Evolutionary conservation across 92 coral and sea anemone genomes (phyloP), one percentile per base, ranked within the genome.

Genomic region (Zoanthus sansibaricus): DNA sequence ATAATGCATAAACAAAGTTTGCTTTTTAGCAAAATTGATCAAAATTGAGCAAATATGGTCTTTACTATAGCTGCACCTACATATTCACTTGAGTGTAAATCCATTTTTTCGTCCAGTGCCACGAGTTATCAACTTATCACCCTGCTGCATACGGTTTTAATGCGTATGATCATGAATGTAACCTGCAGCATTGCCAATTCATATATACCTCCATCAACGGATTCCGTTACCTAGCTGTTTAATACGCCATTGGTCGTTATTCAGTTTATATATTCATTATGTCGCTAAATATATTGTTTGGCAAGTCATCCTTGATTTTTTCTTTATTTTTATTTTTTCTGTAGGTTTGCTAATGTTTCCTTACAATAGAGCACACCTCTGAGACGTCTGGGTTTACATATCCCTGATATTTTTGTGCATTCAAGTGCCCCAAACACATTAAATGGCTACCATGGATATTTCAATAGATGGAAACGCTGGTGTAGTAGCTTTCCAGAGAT

Each of bases 401-500:
- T 37, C 42, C 42, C 42, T 37, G 42, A 37, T 37, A 37, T 37
- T 37, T 0, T 37, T 37, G 42, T 68, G 17, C 82, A 77, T 15
- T 52, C 59, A 52, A 62, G 69, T 6, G 25, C 54, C 17, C 82
- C 1, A 77, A 10, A 10, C 25, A 77, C 82, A 11, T 20, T 77
- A 30, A 77, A 77, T 0, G 61, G 82, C 61, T 77, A 45, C 67
- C 69, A 77, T 77, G 82, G 82, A 48, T 42, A 49, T 49, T 77
- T 77, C 47, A 48, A 77, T 49, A 42, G 61, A 20, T 77, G 82
- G 82, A 47, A 77, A 77, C 61, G 45, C 6, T 75, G 79, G 79
- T 75, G 49, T 25, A 42, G 79, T n/a, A 10, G 5, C 14, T 75
- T 75, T 75, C 46, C 82, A 1, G 82, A 77, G 59, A 77, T 77